These are phyloP conservation scores for Hemicordylus capensis DNA, from an alignment of 2,113 vertebrate species.

Conservation along the genomic window DNA sequence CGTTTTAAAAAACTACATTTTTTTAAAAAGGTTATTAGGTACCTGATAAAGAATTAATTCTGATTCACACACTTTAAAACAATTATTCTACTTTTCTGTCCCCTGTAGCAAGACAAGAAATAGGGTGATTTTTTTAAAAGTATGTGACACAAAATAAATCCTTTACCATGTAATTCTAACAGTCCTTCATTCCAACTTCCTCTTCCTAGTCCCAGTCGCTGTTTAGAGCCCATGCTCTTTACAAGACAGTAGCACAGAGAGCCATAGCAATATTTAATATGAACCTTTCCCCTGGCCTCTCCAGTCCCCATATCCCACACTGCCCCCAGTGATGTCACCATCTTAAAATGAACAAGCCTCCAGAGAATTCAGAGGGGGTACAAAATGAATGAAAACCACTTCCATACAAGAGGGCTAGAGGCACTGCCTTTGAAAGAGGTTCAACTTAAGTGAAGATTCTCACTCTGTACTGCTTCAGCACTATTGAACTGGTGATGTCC, in stretches of 20 bases:
- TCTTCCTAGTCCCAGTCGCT: neutral
- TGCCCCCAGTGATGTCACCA: neutral
- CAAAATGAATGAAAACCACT: neutral
- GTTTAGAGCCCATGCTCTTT: neutral
- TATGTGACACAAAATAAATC: no score
- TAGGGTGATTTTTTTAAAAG: no score
- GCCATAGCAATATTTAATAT: neutral
- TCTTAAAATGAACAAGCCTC: neutral
- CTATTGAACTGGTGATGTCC: neutral
- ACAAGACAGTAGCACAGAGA: neutral
- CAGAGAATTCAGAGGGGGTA: neutral
- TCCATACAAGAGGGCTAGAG: neutral
- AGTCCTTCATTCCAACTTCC: neutral
- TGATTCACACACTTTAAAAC: no score
- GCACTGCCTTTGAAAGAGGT: neutral
- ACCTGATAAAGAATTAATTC: no score
- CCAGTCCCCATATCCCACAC: neutral
- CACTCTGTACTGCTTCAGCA: neutral
- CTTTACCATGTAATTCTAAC: neutral
- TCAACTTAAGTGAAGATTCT: neutral
- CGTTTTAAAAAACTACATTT: no score
- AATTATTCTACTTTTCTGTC: no score
- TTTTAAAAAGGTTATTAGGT: no score
- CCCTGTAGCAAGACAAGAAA: no score
- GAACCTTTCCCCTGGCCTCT: neutral